Evolutionary conservation across 2,888 invertebrate genomes (phyloP), one percentile per base, ranked within the genome.

Genomic region (Acronicta psi): DNA sequence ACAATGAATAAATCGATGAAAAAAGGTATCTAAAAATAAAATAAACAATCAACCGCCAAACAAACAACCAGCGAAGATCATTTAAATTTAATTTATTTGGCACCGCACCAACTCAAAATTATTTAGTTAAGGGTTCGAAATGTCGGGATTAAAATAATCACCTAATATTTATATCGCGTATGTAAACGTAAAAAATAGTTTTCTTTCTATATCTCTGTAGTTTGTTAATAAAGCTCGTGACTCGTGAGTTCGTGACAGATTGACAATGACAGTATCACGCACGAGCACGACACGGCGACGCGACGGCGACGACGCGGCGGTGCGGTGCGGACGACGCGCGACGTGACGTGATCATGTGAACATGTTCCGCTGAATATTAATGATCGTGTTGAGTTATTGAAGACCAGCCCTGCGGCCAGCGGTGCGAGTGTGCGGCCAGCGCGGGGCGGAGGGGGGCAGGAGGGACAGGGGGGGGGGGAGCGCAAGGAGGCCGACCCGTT

Each of bases 291-390:
- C 13, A 13, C 1, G 0, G 13, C 31, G 31, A n/a, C 31, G 31
- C 5, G 13, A n/a, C 31, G 31, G 4, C 4, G 13, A 5, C 31
- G 34, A 2, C n/a, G n/a, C 34, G 31, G 31, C 13, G 11, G 20
- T n/a, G 31, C 5, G 13, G 4, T 13, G 31, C 0, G 1, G 13
- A 5, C 31, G 34, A 2, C n/a, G n/a, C 34, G 31, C 13, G 11
- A n/a, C 34, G 34, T 34, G 45, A 45, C 36, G 17, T 14, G 20
- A n/a, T 46, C 34, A n/a, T 20, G 36, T 34, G 23, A 36, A 46
- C 46, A 46, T 20, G 13, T 45, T 34, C 34, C 17, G 10, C 17
- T 34, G 46, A 36, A 46, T 46, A 46, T 46, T 20, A 36, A 46
- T 44, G 18, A 13, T 13, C 7, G 4, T 41, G 41, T 13, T n/a